A percentile compares a stretch with the other conserved stretches of the same genome.
phyloP scores from a whole-genome alignment of 2,888 invertebrate species.

The Lypha dubia region DNA sequence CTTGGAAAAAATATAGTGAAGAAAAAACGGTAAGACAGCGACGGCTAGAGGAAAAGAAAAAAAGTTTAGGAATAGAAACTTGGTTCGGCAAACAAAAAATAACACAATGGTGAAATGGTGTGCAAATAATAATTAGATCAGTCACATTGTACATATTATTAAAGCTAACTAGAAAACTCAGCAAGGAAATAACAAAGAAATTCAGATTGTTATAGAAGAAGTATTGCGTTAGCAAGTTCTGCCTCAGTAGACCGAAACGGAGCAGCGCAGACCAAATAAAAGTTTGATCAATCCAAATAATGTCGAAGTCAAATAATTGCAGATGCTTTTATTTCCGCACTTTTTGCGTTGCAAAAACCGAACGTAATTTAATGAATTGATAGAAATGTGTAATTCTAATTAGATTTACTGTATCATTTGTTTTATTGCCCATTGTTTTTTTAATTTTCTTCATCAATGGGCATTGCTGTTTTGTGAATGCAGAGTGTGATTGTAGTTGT shows the following conservation, averaged over 20 bases:
- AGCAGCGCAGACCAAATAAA: slow-evolving; percentile 13
- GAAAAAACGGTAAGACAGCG: slow-evolving; percentile 61
- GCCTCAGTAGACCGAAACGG: not conserved
- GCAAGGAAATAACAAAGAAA: slow-evolving; percentile 28
- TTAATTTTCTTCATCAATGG: slow-evolving; percentile 33
- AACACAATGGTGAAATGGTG: slow-evolving; percentile 28
- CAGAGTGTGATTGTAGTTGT: slow-evolving; percentile 35
- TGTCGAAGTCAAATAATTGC: not conserved
- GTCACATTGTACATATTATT: not conserved
- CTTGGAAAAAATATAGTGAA: slow-evolving; percentile 32
- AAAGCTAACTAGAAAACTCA: not conserved
- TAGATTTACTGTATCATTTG: not conserved
- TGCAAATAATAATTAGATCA: not conserved
- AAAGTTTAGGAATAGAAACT: slow-evolving; percentile 6
- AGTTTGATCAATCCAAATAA: slow-evolving; percentile 2
- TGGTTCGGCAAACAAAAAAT: slow-evolving; percentile 4
- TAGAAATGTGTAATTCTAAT: not conserved
- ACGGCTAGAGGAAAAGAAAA: slow-evolving; percentile 10
- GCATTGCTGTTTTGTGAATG: slow-evolving; percentile 56
- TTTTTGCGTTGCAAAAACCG: not conserved
- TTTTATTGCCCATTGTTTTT: slow-evolving; percentile 8
- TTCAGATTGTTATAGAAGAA: slow-evolving; percentile 23
- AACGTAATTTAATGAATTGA: not conserved
- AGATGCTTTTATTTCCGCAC: not conserved
- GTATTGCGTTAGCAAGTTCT: slow-evolving; percentile 44